Percentiles rank a stretch among this genome's conserved stretches.
Conservation (phyloP, 2,888 invertebrate species). For the Lepidocyrtoides sp. region DNA sequence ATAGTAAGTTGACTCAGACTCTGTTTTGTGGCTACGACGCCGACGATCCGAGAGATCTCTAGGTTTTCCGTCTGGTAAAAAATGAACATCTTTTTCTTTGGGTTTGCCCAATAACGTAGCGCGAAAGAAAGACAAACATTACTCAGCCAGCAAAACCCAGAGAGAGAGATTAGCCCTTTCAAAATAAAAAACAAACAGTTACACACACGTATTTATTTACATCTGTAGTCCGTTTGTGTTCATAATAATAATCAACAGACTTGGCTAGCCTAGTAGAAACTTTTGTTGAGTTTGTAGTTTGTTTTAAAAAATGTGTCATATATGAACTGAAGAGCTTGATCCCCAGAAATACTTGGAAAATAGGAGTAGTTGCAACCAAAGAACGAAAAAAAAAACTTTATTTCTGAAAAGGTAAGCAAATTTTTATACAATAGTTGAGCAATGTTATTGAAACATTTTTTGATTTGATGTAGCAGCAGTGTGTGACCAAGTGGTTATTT, state of each 20-base stretch:
- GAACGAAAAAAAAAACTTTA: no score
- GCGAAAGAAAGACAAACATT: slow-evolving; percentile 57
- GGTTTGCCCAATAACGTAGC: slow-evolving; percentile 43
- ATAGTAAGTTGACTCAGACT: no score
- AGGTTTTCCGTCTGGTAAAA: slow-evolving; percentile 22
- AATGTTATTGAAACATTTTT: neutral
- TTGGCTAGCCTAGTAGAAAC: neutral
- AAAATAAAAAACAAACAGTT: slow-evolving; percentile 36
- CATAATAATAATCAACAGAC: neutral
- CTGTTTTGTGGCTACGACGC: no score
- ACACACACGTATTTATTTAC: neutral
- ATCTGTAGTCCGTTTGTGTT: slow-evolving; percentile 37
- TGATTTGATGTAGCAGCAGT: neutral
- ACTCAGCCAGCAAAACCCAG: neutral
- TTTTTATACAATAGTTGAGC: neutral
- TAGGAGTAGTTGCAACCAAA: neutral
- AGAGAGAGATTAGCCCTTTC: neutral
- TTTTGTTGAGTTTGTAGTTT: neutral
- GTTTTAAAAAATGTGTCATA: slow-evolving; percentile 30
- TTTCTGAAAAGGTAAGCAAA: slow-evolving; percentile 3
- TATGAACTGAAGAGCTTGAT: neutral
- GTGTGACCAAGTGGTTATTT: neutral
- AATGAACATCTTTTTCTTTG: neutral
- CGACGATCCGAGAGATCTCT: slow-evolving; percentile 55
- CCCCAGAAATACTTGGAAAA: neutral